Evolutionary conservation across 2,113 vertebrate genomes (phyloP).

Genomic region (Crotalus helleri): DNA sequence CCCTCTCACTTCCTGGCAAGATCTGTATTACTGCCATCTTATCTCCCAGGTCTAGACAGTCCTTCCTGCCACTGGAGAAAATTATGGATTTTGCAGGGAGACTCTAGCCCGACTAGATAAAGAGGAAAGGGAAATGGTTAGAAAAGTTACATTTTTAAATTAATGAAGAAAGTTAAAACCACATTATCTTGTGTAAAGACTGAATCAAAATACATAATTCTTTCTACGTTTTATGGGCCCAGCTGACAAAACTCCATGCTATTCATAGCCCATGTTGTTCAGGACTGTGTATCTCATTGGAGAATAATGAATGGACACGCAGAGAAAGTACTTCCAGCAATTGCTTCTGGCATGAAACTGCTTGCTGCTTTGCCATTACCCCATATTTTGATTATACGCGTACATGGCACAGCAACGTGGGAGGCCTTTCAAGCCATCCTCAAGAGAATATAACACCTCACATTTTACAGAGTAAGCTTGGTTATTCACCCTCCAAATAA

Average conservation of each 20-base stretch:
- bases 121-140: not conserved
- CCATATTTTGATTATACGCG: not conserved
- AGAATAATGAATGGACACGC: not conserved
- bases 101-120: not conserved
- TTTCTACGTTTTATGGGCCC: not conserved
- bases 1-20: not conserved
- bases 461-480: not conserved
- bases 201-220: not conserved
- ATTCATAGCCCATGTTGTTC: not conserved
- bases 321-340: not conserved
- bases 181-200: not conserved
- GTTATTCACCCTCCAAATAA: not conserved
- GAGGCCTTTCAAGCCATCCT: not conserved
- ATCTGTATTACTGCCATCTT: not conserved
- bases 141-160: not conserved
- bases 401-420: not conserved
- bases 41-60: not conserved
- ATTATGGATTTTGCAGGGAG: not conserved
- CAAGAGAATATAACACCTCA: not conserved
- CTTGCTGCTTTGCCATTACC: not conserved
- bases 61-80: not conserved
- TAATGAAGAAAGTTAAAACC: not conserved
- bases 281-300: not conserved
- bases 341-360: not conserved
- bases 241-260: not conserved